These are phyloP conservation scores for Pollenia labialis DNA, from an alignment of 2,888 invertebrate genomes.

Conservation along the genomic window DNA sequence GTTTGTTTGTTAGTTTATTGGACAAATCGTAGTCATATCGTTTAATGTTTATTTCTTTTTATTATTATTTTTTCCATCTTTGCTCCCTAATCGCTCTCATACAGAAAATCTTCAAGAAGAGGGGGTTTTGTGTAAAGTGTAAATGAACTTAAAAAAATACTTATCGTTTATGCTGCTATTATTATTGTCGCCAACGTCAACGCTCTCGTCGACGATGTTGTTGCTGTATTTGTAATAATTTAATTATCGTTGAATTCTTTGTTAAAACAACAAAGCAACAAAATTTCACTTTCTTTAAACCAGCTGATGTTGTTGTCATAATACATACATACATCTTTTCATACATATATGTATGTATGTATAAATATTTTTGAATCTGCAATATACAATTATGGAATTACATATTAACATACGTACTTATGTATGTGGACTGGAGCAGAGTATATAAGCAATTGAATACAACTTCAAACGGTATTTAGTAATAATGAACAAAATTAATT, in stretches of 20 bases:
- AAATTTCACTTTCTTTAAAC: constrained; percentile 63
- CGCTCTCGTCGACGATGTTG: neutral
- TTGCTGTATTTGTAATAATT: constrained; percentile 52
- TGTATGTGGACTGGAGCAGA: neutral
- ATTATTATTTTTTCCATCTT: neutral
- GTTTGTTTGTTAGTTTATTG: constrained; percentile 24
- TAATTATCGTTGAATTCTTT: constrained; percentile 65
- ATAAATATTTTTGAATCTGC: neutral
- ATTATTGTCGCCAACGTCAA: constrained; percentile 21
- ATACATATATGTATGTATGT: too few relatives aligned
- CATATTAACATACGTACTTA: neutral
- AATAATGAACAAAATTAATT: constrained; percentile 59
- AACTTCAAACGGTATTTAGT: constrained; percentile 45
- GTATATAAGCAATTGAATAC: constrained; percentile 35
- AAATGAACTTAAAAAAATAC: constrained; percentile 64
- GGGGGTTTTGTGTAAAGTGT: constrained; percentile 39
- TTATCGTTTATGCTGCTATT: constrained; percentile 27
- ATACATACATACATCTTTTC: neutral
- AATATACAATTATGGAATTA: neutral
- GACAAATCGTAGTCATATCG: neutral
- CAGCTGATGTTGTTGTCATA: constrained; percentile 30
- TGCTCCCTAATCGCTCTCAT: constrained; percentile 23
- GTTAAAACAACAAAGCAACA: constrained; percentile 52
- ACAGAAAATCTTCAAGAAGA: constrained; percentile 39
- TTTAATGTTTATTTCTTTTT: constrained; percentile 10